phyloP scores from a whole-genome alignment of 1,140 invertebrate genomes.

The Brachionus sp. region DNA sequence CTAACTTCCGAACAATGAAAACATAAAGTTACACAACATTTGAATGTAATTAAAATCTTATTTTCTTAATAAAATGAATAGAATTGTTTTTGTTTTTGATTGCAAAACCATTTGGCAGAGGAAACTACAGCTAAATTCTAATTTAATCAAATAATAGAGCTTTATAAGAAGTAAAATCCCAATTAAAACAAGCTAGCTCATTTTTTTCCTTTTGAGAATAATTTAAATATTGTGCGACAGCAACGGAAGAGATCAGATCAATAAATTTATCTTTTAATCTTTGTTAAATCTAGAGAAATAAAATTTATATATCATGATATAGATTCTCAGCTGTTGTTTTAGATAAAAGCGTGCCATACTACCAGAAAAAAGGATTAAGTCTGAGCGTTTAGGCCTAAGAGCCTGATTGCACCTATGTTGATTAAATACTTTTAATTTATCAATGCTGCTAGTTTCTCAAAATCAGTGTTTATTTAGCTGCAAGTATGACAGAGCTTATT shows the following conservation, averaged over 20 bases:
- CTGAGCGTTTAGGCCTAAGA: background rate
- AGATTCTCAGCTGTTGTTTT: background rate
- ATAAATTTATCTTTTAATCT: background rate
- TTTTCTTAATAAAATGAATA: background rate
- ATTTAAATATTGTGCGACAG: background rate
- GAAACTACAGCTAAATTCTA: background rate
- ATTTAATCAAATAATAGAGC: background rate
- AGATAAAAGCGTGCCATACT: background rate
- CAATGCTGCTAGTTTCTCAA: background rate
- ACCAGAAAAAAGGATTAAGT: background rate
- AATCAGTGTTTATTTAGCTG: background rate
- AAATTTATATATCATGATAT: background rate
- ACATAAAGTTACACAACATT: background rate
- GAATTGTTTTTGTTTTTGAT: background rate
- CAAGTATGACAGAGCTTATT: background rate
- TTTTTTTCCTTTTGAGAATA: background rate
- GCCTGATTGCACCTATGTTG: background rate
- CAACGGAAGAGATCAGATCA: background rate
- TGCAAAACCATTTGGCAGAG: background rate
- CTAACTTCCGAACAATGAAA: background rate
- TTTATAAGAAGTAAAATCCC: too few species aligned
- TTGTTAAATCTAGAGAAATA: background rate
- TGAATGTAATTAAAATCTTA: conserved; percentile 13
- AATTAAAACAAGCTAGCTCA: background rate
- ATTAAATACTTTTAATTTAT: background rate